These are phyloP conservation scores for Dolichallabes microphthalmus DNA, from an alignment of 2,113 vertebrate genomes.

Conservation along the genomic window DNA sequence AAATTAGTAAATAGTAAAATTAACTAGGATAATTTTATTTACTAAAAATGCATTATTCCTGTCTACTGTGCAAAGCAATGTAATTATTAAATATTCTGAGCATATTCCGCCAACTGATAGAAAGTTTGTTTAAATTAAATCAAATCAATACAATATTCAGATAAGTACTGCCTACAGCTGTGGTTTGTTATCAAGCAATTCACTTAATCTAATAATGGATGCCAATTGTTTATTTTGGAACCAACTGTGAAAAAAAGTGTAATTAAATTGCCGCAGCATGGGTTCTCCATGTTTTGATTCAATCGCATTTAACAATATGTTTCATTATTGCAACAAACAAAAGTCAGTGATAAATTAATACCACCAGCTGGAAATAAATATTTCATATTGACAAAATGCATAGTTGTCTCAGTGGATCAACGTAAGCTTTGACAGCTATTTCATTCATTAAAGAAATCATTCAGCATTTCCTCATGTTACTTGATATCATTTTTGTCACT, in stretches of 20 bases:
- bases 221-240: constrained; percentile 79
- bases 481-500: constrained; percentile 1
- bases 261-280: constrained; percentile 72
- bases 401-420: constrained; percentile 63
- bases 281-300: constrained; percentile 65
- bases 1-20: too few relatives aligned
- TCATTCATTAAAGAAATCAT: constrained; percentile 57
- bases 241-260: constrained; percentile 68
- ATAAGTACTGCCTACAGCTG: constrained; percentile 72
- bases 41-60: constrained; percentile 14
- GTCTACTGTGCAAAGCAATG: constrained; percentile 14
- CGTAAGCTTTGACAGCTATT: constrained; percentile 61
- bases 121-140: constrained; percentile 75
- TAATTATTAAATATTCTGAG: constrained; percentile 35
- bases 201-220: constrained; percentile 73
- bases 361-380: constrained; percentile 63
- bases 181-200: constrained; percentile 68
- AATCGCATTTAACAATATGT: constrained; percentile 71
- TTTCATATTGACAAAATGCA: constrained; percentile 50
- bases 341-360: constrained; percentile 67
- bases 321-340: constrained; percentile 70
- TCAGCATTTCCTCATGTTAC: not conserved
- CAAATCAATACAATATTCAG: constrained; percentile 77
- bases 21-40: not conserved
- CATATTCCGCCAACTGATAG: constrained; percentile 65